Evolutionary conservation across 2,113 vertebrate species (phyloP).

Genomic region (Campylomormyrus tamandua): DNA sequence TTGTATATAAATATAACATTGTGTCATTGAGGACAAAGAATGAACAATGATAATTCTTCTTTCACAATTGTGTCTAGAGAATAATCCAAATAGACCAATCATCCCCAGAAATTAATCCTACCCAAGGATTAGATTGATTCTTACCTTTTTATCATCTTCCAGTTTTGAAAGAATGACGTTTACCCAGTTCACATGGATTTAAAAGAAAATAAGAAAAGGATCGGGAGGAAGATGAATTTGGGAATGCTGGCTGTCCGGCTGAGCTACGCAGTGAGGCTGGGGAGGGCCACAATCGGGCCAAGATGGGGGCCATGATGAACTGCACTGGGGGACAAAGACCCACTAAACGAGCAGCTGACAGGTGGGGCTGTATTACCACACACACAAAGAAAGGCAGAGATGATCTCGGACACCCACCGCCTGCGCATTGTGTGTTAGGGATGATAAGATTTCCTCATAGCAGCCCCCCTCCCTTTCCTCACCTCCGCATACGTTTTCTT

Average conservation of each 20-base stretch:
- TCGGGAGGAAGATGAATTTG: slow-evolving; percentile 38
- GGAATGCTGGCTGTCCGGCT: slow-evolving; percentile 33
- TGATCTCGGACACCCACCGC: slow-evolving; percentile 55
- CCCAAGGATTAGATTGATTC: slow-evolving; percentile 15
- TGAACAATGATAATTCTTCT: not conserved
- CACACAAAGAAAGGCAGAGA: slow-evolving; percentile 50
- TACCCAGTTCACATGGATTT: not conserved
- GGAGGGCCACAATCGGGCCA: slow-evolving; percentile 34
- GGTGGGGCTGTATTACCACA: slow-evolving; percentile 56
- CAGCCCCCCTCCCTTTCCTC: slow-evolving; percentile 14
- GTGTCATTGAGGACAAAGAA: not conserved
- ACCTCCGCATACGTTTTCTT: slow-evolving; percentile 29
- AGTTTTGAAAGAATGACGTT: slow-evolving; percentile 8
- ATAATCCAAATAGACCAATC: slow-evolving; percentile 15
- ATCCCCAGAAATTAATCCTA: not conserved
- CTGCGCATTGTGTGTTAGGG: slow-evolving; percentile 50
- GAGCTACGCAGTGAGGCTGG: slow-evolving; percentile 22
- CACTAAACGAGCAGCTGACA: slow-evolving; percentile 40
- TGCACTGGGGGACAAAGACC: slow-evolving; percentile 46
- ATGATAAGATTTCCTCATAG: slow-evolving; percentile 53
- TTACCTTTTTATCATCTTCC: not conserved
- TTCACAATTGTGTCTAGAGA: not conserved
- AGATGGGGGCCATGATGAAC: slow-evolving; percentile 52
- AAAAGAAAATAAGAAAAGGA: not conserved
- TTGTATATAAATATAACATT: slow-evolving; percentile 1